Evolutionary conservation across 1,140 invertebrate species (phyloP).

Genomic region (Bombus pyrosoma): DNA sequence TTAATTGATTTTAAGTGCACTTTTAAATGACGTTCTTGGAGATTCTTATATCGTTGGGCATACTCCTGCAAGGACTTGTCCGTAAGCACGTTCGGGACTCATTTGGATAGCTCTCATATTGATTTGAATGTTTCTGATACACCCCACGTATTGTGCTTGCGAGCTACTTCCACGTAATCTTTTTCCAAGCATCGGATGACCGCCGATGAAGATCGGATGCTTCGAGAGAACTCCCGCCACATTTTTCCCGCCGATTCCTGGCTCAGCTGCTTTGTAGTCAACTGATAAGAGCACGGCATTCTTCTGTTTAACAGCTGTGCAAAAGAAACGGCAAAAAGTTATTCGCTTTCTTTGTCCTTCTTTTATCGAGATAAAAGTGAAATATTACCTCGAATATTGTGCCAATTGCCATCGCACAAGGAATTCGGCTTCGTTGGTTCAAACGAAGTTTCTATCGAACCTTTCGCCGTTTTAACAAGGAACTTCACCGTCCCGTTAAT

Average conservation of each 20-base stretch:
- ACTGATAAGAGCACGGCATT: conserved; percentile 92
- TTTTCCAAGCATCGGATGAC: conserved; percentile 86
- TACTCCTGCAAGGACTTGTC: conserved; percentile 87
- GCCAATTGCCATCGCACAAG: conserved; percentile 97
- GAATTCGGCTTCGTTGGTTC: conserved; percentile 87
- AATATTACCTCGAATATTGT: conserved; percentile 90
- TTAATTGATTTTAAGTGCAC: neutral
- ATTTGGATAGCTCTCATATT: conserved; percentile 85
- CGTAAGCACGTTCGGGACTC: conserved; percentile 84
- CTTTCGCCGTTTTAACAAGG: conserved; percentile 92
- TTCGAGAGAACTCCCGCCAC: conserved; percentile 89
- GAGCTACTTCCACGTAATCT: conserved; percentile 84
- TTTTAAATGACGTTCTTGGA: neutral
- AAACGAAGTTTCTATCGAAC: conserved; percentile 89
- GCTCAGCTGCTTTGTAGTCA: conserved; percentile 87
- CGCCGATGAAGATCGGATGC: conserved; percentile 94
- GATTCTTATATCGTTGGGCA: conserved; percentile 88
- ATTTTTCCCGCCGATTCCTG: conserved; percentile 86
- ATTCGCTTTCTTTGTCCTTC: neutral
- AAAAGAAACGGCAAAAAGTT: conserved; percentile 36
- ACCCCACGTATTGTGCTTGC: conserved; percentile 90
- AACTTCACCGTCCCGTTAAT: conserved; percentile 92
- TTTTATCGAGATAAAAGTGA: neutral
- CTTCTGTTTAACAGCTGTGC: conserved; percentile 91
- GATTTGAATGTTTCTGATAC: conserved; percentile 89